Evolutionary conservation across 2,113 vertebrate species (phyloP).

Genomic region (sheep (Ovis aries)): DNA sequence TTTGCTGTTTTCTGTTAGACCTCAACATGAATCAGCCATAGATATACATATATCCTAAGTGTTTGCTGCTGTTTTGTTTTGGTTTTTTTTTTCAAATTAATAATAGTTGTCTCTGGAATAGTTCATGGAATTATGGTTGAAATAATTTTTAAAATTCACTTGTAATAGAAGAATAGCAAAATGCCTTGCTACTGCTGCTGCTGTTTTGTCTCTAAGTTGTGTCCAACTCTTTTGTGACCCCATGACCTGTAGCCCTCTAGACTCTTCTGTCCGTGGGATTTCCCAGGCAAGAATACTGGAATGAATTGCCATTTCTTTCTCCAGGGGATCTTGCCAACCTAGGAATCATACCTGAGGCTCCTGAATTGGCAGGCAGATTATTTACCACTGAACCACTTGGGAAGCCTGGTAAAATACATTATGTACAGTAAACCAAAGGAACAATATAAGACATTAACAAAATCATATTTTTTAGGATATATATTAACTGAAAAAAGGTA

Average conservation of each 20-base stretch:
- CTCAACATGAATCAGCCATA: not conserved
- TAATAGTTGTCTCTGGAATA: not conserved
- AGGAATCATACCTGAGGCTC: not conserved
- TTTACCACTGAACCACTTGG: not conserved
- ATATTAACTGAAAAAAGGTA: not conserved
- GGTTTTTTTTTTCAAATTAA: constrained; percentile 11
- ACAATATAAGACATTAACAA: not conserved
- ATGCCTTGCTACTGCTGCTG: not conserved
- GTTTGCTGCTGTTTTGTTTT: not conserved
- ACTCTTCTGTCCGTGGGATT: not conserved
- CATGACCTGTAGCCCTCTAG: not conserved
- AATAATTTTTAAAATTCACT: not conserved
- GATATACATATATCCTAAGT: not conserved
- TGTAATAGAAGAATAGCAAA: not conserved
- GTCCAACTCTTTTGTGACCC: not conserved
- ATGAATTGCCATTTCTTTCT: not conserved
- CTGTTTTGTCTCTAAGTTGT: not conserved
- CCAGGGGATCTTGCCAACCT: not conserved
- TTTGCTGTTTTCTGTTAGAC: not conserved
- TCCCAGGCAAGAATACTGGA: not conserved
- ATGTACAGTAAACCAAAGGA: not conserved
- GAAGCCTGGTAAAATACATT: not conserved
- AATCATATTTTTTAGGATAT: not conserved
- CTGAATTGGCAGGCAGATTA: not conserved
- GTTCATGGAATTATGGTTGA: not conserved